These are phyloP conservation scores for Cremastinae sp. DNA, from an alignment of 2,888 invertebrate genomes.

Conservation along the genomic window DNA sequence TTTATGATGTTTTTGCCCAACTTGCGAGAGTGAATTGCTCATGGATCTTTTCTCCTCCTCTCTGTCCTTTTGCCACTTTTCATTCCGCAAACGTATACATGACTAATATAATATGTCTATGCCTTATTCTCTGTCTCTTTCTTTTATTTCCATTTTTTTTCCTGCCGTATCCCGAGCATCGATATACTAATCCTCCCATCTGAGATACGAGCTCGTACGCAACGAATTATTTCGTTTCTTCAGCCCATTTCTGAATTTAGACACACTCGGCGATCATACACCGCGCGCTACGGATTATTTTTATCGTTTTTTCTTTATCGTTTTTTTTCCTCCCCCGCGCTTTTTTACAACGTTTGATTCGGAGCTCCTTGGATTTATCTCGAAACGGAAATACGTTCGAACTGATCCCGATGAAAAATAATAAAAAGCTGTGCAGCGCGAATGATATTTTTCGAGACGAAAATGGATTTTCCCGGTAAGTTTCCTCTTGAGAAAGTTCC, in stretches of 20 bases:
- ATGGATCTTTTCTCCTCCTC: slow-evolving; percentile 21
- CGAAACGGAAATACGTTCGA: not conserved
- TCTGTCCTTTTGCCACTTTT: slow-evolving; percentile 3
- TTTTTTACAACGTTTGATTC: not conserved
- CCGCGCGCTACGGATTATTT: not conserved
- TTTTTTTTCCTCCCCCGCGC: not conserved
- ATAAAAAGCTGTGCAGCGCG: no score
- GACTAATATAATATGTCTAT: slow-evolving; percentile 44
- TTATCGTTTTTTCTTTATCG: not conserved
- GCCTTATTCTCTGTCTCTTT: slow-evolving; percentile 20
- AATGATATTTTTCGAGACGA: no score
- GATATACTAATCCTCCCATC: slow-evolving; percentile 54
- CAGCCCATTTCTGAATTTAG: slow-evolving; percentile 56
- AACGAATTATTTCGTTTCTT: slow-evolving; percentile 53
- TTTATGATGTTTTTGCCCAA: slow-evolving; percentile 65
- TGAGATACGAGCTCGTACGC: slow-evolving; percentile 51
- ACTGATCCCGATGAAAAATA: not conserved
- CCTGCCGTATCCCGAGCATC: slow-evolving; percentile 50
- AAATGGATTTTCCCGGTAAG: no score
- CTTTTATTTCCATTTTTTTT: slow-evolving; percentile 2
- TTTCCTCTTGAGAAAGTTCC: no score
- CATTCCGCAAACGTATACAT: slow-evolving; percentile 29
- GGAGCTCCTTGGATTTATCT: slow-evolving; percentile 22
- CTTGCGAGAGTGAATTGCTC: slow-evolving; percentile 49
- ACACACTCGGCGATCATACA: slow-evolving; percentile 33